Conservation (phyloP, 2,113 vertebrate species). For the Bambusicola thoracicus region DNA sequence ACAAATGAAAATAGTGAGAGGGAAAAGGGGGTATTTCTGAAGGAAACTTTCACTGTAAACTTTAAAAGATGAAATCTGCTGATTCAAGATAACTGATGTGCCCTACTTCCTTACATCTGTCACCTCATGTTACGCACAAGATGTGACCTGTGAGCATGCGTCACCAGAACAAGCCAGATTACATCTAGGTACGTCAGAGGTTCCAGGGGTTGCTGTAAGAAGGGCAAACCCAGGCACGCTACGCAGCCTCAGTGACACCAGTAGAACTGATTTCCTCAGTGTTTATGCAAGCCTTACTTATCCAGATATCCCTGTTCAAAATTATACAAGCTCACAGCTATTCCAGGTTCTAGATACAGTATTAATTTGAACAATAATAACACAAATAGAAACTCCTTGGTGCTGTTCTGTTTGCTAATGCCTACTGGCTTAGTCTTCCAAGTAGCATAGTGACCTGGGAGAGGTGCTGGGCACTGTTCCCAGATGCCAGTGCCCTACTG, state of each 20-base stretch:
- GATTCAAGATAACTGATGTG: not conserved
- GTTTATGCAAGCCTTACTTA: fast-evolving
- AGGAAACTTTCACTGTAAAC: slow-evolving; percentile 49
- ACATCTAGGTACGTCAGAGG: not conserved
- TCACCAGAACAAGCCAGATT: slow-evolving; percentile 8
- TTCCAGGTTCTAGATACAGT: not conserved
- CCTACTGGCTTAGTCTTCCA: fast-evolving
- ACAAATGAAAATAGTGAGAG: not conserved
- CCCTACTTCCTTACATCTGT: not conserved
- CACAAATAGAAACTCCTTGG: fast-evolving
- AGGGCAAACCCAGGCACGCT: not conserved
- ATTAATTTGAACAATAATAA: fast-evolving
- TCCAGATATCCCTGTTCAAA: not conserved
- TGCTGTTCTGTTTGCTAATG: fast-evolving
- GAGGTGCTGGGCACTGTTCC: not conserved
- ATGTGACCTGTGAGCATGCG: slow-evolving; percentile 24
- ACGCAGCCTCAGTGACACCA: fast-evolving
- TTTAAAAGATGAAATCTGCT: not conserved
- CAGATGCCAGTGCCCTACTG: not conserved
- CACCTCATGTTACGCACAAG: slow-evolving; percentile 27
- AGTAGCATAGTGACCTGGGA: not conserved
- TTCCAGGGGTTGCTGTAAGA: fast-evolving
- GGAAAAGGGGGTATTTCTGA: not conserved
- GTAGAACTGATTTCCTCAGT: not conserved
- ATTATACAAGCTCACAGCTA: not conserved